Evolutionary conservation across 2,888 invertebrate genomes (phyloP), one percentile per base, ranked within the genome.

Genomic region (Caenorhabditis sulstoni): DNA sequence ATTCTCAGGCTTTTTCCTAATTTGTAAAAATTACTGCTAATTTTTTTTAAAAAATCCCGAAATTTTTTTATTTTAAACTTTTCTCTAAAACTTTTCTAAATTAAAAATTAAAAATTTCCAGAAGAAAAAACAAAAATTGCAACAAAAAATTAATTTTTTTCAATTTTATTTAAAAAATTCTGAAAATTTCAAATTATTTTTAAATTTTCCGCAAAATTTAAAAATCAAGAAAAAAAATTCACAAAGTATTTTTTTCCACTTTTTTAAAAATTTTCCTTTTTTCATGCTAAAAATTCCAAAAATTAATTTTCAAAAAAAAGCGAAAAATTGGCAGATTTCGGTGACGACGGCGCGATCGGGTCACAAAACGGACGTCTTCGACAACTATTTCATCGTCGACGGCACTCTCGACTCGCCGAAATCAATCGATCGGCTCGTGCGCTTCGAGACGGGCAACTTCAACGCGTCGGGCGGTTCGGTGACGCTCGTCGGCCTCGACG

Each of bases 351-450:
- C 59, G 3, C 18, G 41, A 11, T 70, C 68, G 16, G 44, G 52
- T 7, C 66, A 64, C 45, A 8, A 16, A 0, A 14, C n/a, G 16
- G 77, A 77, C 49, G 41, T 29, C 16, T 77, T 71, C 23, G 23
- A 37, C 22, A 62, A 65, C 35, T 77, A 53, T 66, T 77, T 52
- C 35, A 18, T 77, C 0, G 22, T 71, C 18, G 77, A 77, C 12
- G 77, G 77, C 23, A n/a, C 47, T n/a, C 9, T 62, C 9, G n/a
- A 52, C n/a, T 20, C 53, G 16, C 49, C 64, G 3, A 71, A 50
- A 41, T 29, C 62, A 5, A 44, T 71, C 41, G 20, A 22, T 23
- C 58, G 61, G 49, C 39, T 77, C 0, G 58, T 16, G 1, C 65
- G 71, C 22, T 58, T 23, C 35, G 9, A n/a, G 11, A n/a, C 53